Percentiles rank a stretch among this genome's conserved stretches.
Evolutionary conservation across 2,797 vertebrate genomes (phyloP).

Genomic region (Chelmon rostratus): DNA sequence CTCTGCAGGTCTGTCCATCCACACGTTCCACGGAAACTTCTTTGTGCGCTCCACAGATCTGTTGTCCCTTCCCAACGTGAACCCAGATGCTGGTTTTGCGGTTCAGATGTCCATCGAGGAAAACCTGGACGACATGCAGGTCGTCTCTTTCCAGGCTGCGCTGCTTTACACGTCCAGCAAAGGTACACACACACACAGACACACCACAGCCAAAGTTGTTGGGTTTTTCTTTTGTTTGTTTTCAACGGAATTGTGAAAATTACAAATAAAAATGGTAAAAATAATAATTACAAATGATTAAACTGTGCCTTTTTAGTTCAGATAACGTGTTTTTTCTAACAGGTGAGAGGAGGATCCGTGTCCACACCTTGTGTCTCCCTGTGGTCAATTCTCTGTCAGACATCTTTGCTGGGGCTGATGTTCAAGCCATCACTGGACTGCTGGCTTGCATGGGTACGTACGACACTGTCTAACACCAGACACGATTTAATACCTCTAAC

Average conservation of each 20-base stretch:
- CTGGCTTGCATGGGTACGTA: conserved; percentile 96
- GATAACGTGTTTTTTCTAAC: neutral
- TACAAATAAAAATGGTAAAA: no score
- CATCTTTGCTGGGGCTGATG: conserved; percentile 94
- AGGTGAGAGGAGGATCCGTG: conserved; percentile 97
- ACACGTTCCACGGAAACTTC: conserved; percentile 99
- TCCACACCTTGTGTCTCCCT: conserved; percentile 97
- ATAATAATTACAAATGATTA: neutral
- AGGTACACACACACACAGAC: conserved; percentile 81
- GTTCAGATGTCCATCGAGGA: conserved; percentile 99
- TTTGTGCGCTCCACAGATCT: conserved; percentile 97
- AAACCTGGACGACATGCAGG: conserved; percentile 93
- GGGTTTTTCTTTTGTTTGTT: neutral
- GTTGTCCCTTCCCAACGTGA: conserved; percentile 95
- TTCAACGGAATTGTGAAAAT: no score
- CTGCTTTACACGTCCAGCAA: conserved; percentile 98
- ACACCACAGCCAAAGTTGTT: neutral
- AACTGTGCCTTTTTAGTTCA: neutral
- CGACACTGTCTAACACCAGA: neutral
- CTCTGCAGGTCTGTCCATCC: conserved; percentile 94
- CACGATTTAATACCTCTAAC: neutral
- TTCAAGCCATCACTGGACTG: conserved; percentile 94
- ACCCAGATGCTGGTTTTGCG: conserved; percentile 96
- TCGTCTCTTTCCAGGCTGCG: conserved; percentile 97
- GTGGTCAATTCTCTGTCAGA: conserved; percentile 94